Base-by-base conservation (phyloP, 2,113 vertebrate genomes). In the Zosterops pallidus region DNA sequence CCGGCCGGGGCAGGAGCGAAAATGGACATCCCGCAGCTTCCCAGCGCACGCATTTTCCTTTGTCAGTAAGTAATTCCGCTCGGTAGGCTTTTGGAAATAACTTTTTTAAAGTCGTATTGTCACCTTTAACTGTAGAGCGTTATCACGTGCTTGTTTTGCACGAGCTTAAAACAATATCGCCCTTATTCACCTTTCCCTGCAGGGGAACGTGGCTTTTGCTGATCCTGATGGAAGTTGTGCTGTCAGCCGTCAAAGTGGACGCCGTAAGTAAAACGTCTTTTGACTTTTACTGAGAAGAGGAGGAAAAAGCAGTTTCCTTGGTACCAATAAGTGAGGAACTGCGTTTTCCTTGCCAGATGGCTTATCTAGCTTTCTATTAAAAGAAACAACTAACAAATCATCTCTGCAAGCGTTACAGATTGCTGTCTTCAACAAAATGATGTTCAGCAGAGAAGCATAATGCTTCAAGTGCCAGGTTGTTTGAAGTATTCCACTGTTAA, bases 61-160 rank as follows among this genome's bases (percentile, higher is more conserved):
- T 77, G 85, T 83, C 95, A 92, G 96, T 97, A 97, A 96, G 96
- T 97, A 74, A 80, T 50, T 62, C 90, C 82, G 75, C 85, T 87
- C 70, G 17, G 75, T 11, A 21, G 57, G 74, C 56, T 75, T 75
- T n/a, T 56, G 92, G 90, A 72, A 88, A 9, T 9, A 65, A 80
- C 75, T 88, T 64, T 75, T 85, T 87, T 59, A 83, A 97, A 97
- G 92, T 70, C 55, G 59, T 71, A 63, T 60, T 31, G 62, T 60
- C 72, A 63, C 67, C 85, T 88, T 88, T 62, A 77, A 68, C 37
- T 11, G 59, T 26, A 2, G 17, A 47, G 83, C 31, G 59, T 69
- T 59, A 9, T 91, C 90, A 44, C 83, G 83, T 94, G 83, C 26
- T 53, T 74, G 72, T 63, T 80, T 88, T 52, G 71, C 11, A 21